Base-by-base conservation (phyloP, 2,113 vertebrate genomes). In the Terrapene triunguis region DNA sequence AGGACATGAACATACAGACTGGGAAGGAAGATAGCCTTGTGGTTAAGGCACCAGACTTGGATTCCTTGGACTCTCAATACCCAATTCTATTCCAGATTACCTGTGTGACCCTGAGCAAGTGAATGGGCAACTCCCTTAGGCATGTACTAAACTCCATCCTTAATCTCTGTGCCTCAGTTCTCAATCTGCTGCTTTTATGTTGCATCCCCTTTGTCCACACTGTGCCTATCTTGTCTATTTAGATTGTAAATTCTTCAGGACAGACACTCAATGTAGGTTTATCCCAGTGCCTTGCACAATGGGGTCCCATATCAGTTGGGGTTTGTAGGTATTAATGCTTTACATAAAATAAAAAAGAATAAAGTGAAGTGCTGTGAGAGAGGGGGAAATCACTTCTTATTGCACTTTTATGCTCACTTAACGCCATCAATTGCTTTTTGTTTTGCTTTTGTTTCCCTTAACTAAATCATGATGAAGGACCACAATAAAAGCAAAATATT, bases 301-400 rank as follows among this genome's bases (percentile, higher is more conserved):
- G 42, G 47, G 93, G 89, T 89, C 5, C 8, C 6, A 47, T 84
- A 80, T 3, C n/a, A 72, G 9, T 38, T 74, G 35, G 90, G 89
- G 94, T 80, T 47, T 13, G 69, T 74, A 42, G 83, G n/a, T 27
- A 89, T 87, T 76, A 79, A 76, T 51, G 44, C 3, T 76, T 54
- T 76, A 27, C 12, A 88, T 59, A 59, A 29, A 83, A 80, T n/a
- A 84, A 89, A 54, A 92, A 74, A 93, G 50, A 84, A 84, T 55
- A 87, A 89, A 69, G 0, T 38, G 2, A 85, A 88, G 27, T 29
- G 19, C 87, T 92, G 84, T 84, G 91, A 90, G 6, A 83, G 5
- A 92, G 5, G 12, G 10, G 54, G 25, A 29, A 29, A 78, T 5
- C 42, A 1, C 8, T n/a, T 88, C 47, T 80, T 89, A 91, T 54